Evolutionary conservation across 1,140 invertebrate genomes (phyloP).

Genomic region (Samia ricini): DNA sequence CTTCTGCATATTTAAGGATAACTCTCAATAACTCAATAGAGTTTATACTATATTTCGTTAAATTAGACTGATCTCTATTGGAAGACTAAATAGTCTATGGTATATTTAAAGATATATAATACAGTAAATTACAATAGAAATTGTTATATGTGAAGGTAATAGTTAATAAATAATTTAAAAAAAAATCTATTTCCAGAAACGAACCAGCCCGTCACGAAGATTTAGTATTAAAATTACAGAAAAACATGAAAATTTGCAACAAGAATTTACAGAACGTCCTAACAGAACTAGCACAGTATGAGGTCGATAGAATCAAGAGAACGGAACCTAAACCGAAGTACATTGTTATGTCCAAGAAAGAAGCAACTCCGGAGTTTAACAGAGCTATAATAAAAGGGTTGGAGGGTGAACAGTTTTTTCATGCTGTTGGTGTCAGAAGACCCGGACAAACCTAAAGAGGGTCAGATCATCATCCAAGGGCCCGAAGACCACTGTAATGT

Average conservation of each 20-base stretch:
- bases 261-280: constrained; percentile 82
- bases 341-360: constrained; percentile 81
- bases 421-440: constrained; percentile 85
- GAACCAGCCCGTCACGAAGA: constrained; percentile 83
- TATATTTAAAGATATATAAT: too few relatives aligned
- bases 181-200: constrained; percentile 78
- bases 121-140: too few relatives aligned
- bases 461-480: constrained; percentile 81
- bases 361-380: constrained; percentile 86
- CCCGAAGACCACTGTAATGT: constrained; percentile 53
- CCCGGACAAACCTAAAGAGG: constrained; percentile 81
- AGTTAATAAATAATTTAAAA: constrained; percentile 4
- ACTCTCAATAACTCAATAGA: too few relatives aligned
- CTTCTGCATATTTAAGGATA: too few relatives aligned
- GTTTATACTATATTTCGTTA: too few relatives aligned
- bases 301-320: constrained; percentile 80
- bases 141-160: too few relatives aligned
- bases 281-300: constrained; percentile 82
- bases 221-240: constrained; percentile 85
- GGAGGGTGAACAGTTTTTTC: constrained; percentile 76
- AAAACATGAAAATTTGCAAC: constrained; percentile 80
- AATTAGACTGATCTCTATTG: too few relatives aligned
- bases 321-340: constrained; percentile 76
- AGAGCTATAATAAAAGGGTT: constrained; percentile 81
- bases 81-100: too few relatives aligned